Percentiles rank a stretch among this genome's conserved stretches.
These are phyloP conservation scores for Blera fallax DNA, from an alignment of 2,888 invertebrate species.

Conservation along the genomic window DNA sequence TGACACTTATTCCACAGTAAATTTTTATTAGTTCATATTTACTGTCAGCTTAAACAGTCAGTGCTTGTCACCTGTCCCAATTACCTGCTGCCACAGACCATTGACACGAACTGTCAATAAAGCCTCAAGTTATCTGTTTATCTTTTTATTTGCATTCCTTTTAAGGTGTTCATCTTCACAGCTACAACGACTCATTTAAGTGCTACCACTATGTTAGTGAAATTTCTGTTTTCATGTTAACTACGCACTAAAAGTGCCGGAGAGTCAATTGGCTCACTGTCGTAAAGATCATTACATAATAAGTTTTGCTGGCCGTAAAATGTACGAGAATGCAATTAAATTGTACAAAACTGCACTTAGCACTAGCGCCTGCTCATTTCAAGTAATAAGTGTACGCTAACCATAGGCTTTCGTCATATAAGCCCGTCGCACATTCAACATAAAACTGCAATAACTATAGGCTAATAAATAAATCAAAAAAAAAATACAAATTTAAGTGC, in stretches of 20 bases:
- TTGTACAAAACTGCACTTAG: not conserved
- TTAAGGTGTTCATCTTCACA: not conserved
- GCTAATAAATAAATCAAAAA: too few species aligned
- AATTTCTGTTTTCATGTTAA: not conserved
- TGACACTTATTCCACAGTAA: not conserved
- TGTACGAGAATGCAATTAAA: not conserved
- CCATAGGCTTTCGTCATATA: not conserved
- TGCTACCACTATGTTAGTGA: not conserved
- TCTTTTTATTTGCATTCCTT: not conserved
- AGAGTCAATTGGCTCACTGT: not conserved
- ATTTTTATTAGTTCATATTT: not conserved
- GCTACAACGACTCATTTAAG: not conserved
- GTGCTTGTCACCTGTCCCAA: not conserved
- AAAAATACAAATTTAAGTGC: not conserved
- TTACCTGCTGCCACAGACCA: not conserved
- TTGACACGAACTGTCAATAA: conserved; percentile 13
- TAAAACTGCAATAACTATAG: not conserved
- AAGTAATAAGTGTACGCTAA: not conserved
- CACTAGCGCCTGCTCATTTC: not conserved
- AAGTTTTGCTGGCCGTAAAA: not conserved
- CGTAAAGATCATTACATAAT: not conserved
- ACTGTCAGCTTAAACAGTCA: not conserved
- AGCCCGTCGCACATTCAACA: not conserved
- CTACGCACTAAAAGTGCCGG: not conserved
- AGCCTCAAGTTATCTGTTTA: not conserved